phyloP scores from a whole-genome alignment of 2,888 invertebrate genomes.

The Athalia circularis region DNA sequence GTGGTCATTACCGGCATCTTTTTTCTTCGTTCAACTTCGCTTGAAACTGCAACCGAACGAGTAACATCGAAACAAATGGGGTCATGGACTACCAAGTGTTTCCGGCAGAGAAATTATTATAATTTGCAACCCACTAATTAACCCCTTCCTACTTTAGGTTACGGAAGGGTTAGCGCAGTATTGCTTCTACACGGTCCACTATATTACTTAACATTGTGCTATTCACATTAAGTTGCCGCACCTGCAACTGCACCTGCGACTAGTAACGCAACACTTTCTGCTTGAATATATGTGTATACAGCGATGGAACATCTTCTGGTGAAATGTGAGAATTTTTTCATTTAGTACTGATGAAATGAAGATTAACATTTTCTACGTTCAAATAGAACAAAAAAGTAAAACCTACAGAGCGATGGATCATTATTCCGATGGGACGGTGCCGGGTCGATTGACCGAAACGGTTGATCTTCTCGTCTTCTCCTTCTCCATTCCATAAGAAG shows the following conservation, averaged over 20 bases:
- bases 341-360: too few species aligned
- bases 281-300: not conserved
- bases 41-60: conserved; percentile 49
- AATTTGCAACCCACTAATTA: conserved; percentile 66
- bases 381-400: not conserved
- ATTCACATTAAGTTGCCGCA: not conserved
- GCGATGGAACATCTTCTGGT: too few species aligned
- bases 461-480: not conserved
- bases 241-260: conserved; percentile 5
- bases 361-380: too few species aligned
- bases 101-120: conserved; percentile 65
- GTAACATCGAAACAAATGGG: conserved; percentile 54
- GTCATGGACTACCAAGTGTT: conserved; percentile 48
- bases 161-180: conserved; percentile 65
- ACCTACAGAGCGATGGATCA: not conserved
- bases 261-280: not conserved
- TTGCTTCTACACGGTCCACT: conserved; percentile 60
- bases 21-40: conserved; percentile 1
- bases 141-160: conserved; percentile 65
- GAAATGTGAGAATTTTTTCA: too few species aligned
- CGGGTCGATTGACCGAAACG: not conserved
- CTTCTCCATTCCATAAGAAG: not conserved
- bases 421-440: not conserved
- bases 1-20: too few species aligned
- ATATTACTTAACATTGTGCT: not conserved